Evolutionary conservation across 1,140 invertebrate species (phyloP).

Genomic region (Melipona quadrifasciata): DNA sequence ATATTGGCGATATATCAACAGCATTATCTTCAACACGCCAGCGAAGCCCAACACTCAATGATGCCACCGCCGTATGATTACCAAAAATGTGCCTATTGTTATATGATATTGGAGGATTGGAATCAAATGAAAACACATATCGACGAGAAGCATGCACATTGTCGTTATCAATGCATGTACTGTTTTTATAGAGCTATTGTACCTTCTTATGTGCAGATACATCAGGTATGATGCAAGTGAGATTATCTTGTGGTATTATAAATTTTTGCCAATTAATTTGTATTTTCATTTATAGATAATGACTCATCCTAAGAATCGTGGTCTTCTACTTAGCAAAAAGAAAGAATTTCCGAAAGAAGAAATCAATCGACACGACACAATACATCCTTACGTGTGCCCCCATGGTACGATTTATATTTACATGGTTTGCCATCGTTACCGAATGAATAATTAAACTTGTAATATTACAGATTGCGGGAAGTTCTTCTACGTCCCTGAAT

Average conservation of each 20-base stretch:
- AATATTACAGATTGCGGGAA: slow-evolving; percentile 74
- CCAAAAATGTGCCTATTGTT: slow-evolving; percentile 80
- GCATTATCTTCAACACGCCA: slow-evolving; percentile 79
- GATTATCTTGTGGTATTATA: background rate
- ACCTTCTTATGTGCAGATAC: slow-evolving; percentile 82
- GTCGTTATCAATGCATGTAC: slow-evolving; percentile 83
- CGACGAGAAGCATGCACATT: slow-evolving; percentile 80
- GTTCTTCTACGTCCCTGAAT: slow-evolving; percentile 76
- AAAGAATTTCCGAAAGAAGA: slow-evolving; percentile 46
- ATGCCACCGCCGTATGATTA: slow-evolving; percentile 60
- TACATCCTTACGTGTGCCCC: slow-evolving; percentile 75
- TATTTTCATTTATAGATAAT: slow-evolving; percentile 25
- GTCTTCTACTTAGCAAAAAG: slow-evolving; percentile 55
- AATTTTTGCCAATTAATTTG: background rate
- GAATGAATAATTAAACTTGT: background rate
- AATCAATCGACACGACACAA: slow-evolving; percentile 65
- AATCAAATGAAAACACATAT: slow-evolving; percentile 75
- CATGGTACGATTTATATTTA: slow-evolving; percentile 62
- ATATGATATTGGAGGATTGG: slow-evolving; percentile 57
- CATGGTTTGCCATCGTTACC: background rate
- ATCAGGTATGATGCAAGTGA: slow-evolving; percentile 76
- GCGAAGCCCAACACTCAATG: slow-evolving; percentile 7
- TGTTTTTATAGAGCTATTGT: slow-evolving; percentile 84
- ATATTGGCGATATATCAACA: slow-evolving; percentile 70
- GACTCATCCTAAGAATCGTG: slow-evolving; percentile 52